Base-by-base conservation (phyloP, 2,888 invertebrate species). In the Meganola albula region DNA sequence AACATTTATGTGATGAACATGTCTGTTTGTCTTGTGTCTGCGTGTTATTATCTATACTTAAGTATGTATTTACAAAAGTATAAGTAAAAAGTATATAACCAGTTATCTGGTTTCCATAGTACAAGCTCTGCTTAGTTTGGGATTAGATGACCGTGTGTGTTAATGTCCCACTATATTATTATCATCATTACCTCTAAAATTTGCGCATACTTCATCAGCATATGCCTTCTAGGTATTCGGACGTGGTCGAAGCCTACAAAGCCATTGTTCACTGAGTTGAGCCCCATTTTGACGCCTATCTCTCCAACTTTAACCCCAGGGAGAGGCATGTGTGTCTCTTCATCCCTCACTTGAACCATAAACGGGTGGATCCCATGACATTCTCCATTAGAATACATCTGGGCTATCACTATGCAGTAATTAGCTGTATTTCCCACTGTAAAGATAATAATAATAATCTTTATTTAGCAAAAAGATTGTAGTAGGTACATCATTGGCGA, bases 161-260 rank as follows among this genome's bases (percentile, higher is more conserved):
- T n/a, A n/a, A n/a, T n/a, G n/a, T n/a, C n/a, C n/a, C n/a, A n/a
- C n/a, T n/a, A n/a, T n/a, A n/a, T n/a, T n/a, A n/a, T n/a, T n/a
- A n/a, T n/a, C n/a, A n/a, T 12, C 1, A 48, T 55, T 61, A 89
- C 89, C 71, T 88, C 77, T 21, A 89, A 71, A 56, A 97, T 95
- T 83, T 96, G 90, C 3, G 94, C 93, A 73, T 97, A 93, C 74
- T 94, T 95, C 98, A 98, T 98, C 18, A 98, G 74, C 96, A 98
- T 94, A 42, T 95, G 86, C 8, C 88, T 89, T 31, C 96, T 87
- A 0, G 98, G 97, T 68, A 98, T 93, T 52, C 96, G 89, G 3
- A 95, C 92, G 51, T 95, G 88, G 27, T 95, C 89, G 33, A 99
- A 92, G 0, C 94, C 93, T 31, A 98, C 76, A 69, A 93, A 99